phyloP scores from a whole-genome alignment of 2,888 invertebrate species.

The Fragum fragum region DNA sequence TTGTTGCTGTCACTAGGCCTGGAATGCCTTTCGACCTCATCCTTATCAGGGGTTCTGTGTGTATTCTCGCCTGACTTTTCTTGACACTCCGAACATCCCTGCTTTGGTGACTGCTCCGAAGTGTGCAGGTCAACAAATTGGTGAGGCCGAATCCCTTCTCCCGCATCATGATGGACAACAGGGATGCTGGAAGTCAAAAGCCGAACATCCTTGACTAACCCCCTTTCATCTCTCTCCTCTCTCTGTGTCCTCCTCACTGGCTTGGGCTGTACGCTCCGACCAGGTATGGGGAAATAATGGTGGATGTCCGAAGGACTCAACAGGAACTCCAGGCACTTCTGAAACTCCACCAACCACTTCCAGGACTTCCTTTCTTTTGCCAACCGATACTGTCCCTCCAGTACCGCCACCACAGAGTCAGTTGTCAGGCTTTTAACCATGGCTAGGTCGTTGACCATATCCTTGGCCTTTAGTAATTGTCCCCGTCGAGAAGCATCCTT shows the following conservation, averaged over 20 bases:
- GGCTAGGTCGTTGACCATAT: background rate
- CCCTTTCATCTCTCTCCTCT: background rate
- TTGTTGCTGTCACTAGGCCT: too few species aligned
- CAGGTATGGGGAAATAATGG: background rate
- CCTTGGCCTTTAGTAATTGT: background rate
- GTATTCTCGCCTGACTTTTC: too few species aligned
- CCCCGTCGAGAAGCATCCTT: background rate
- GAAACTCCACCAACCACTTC: background rate
- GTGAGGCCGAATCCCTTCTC: background rate
- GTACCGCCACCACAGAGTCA: background rate
- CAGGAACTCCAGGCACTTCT: background rate
- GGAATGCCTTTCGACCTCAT: too few species aligned
- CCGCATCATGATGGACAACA: background rate
- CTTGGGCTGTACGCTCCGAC: background rate
- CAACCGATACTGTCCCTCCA: background rate
- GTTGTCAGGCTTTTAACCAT: background rate
- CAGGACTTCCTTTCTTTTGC: background rate
- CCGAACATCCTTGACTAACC: background rate
- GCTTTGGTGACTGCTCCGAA: too few species aligned
- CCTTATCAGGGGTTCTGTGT: too few species aligned
- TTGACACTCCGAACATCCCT: too few species aligned
- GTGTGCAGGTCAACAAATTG: background rate
- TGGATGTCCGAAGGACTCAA: background rate
- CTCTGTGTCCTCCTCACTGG: background rate
- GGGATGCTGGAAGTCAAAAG: background rate